Evolutionary conservation across 2,888 invertebrate species (phyloP), one percentile per base, ranked within the genome.

Genomic region (Xanthorhoe spadicearia): DNA sequence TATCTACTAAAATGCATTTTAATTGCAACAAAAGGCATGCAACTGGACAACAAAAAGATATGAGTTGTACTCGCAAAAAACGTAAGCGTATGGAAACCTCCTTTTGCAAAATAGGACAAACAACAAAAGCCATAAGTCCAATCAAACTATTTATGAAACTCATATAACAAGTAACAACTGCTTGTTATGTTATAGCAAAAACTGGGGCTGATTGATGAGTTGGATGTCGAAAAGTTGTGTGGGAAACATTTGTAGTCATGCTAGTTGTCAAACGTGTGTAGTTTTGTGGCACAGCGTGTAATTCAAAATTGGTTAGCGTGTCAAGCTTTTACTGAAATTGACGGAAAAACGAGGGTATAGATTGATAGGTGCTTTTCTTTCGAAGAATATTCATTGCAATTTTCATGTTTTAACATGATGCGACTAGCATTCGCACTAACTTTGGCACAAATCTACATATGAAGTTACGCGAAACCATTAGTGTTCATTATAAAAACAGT

Each of bases 51-150:
- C 10, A 38, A 38, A 8, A 38, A 38, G 2, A 38, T 2, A 9
- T 38, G 4, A 23, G 35, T n/a, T n/a, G n/a, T 38, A 38, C 8
- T 38, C 10, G 9, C 35, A 38, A 38, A 38, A 38, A 38, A 8
- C 8, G 2, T 10, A 9, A 8, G 10, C 2, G 35, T 9, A 10
- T 38, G 2, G 2, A 9, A 38, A 35, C 1, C 35, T 35, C 18
- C n/a, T 58, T 43, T 50, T 55, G 28, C 49, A 13, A 66, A 66
- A 61, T 49, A 38, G 57, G 8, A 53, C 56, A 52, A 56, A 66
- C 66, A 65, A 61, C 56, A 65, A 32, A 65, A 64, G 49, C 23
- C 46, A 1, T 2, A 3, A 38, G 28, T 9, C 64, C 55, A 56
- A 66, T 61, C 28, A 54, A 50, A 19, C 48, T 38, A 58, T 58